These are phyloP conservation scores for Sinhomidia bicolor DNA, from an alignment of 2,888 invertebrate genomes.

Conservation along the genomic window DNA sequence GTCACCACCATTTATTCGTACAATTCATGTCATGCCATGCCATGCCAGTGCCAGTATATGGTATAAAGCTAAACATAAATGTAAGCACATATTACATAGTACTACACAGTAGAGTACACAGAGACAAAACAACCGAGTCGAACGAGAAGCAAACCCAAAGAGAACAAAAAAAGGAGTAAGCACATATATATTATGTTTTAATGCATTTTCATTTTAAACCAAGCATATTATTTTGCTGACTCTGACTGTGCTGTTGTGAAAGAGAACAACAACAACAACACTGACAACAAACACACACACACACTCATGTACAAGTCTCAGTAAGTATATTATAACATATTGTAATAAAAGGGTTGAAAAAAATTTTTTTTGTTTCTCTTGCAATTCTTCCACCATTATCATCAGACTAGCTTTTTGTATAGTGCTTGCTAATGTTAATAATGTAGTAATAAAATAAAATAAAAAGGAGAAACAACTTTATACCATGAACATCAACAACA, in stretches of 20 bases:
- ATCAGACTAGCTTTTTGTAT: background rate
- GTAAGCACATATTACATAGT: too few relatives aligned
- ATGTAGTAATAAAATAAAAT: background rate
- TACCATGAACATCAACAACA: background rate
- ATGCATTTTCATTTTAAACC: background rate
- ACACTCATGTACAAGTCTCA: background rate
- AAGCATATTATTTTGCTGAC: constrained; percentile 3
- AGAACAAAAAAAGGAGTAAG: background rate
- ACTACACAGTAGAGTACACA: background rate
- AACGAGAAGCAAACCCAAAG: background rate
- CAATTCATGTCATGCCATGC: background rate
- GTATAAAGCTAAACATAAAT: too few relatives aligned
- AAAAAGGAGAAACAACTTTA: constrained; percentile 13
- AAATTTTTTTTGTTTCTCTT: background rate
- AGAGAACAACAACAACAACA: background rate
- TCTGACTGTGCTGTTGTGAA: too few relatives aligned
- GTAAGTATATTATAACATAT: background rate
- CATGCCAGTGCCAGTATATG: background rate
- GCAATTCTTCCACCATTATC: background rate
- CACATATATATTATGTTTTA: background rate
- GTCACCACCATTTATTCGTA: too few relatives aligned
- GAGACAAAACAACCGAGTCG: background rate
- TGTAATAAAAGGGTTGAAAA: background rate
- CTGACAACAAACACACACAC: too few relatives aligned
- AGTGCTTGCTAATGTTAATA: background rate